Evolutionary conservation across 2,113 vertebrate species (phyloP).

Genomic region (Urocitellus parryii): DNA sequence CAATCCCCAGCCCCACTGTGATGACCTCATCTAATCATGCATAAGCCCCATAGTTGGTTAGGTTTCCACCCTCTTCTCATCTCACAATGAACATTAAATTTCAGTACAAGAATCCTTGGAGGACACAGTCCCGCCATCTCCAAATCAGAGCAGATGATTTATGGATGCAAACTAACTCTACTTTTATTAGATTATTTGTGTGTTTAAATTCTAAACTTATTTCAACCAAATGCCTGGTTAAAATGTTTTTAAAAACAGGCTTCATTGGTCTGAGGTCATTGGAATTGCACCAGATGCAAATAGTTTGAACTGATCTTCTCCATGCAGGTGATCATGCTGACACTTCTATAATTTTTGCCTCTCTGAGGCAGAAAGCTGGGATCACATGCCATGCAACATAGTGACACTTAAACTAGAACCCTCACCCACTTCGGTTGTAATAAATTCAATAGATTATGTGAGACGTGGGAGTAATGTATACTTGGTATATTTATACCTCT

Average conservation of each 20-base stretch:
- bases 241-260: constrained; percentile 30
- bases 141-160: background rate
- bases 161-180: background rate
- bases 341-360: background rate
- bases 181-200: background rate
- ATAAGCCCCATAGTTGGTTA: background rate
- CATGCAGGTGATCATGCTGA: background rate
- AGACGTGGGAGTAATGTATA: background rate
- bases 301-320: background rate
- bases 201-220: constrained; percentile 32
- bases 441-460: background rate
- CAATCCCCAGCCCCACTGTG: background rate
- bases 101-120: background rate
- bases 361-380: background rate
- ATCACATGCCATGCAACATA: too few relatives aligned
- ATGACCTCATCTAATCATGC: background rate
- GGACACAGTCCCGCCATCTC: background rate
- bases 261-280: background rate
- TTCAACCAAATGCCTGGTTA: background rate
- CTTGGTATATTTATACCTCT: background rate
- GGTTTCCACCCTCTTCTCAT: background rate
- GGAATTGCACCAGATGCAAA: background rate
- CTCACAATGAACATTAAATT: background rate
- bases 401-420: background rate
- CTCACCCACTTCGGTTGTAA: background rate